These are phyloP conservation scores for Psilopsiagon aurifrons DNA, from an alignment of 2,113 vertebrate species.

Conservation along the genomic window DNA sequence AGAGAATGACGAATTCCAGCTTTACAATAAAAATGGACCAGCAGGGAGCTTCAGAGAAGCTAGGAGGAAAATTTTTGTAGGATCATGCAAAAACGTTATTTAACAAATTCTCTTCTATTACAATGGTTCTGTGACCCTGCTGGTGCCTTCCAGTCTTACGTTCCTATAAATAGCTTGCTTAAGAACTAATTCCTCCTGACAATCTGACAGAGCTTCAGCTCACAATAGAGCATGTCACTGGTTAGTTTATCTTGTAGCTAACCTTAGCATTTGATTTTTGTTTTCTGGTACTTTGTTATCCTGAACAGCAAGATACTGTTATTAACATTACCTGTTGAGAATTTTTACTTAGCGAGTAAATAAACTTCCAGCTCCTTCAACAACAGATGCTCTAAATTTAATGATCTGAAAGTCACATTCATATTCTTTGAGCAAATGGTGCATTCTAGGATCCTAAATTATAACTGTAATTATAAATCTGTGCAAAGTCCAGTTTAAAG, in stretches of 20 bases:
- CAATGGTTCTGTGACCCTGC: slow-evolving; percentile 32
- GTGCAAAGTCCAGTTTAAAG: background rate
- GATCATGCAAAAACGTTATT: background rate
- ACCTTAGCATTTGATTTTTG: slow-evolving; percentile 12
- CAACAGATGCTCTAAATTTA: background rate
- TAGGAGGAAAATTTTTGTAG: background rate
- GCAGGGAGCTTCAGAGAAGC: background rate
- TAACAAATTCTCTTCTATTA: slow-evolving; percentile 41
- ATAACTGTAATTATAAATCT: background rate
- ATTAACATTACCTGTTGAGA: background rate
- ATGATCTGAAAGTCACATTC: background rate
- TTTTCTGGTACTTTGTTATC: background rate
- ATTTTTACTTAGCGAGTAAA: background rate
- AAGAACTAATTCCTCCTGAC: slow-evolving; percentile 56
- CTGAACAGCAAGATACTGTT: background rate
- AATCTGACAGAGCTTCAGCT: slow-evolving; percentile 15
- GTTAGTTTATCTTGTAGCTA: slow-evolving; percentile 27
- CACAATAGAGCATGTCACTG: background rate
- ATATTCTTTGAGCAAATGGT: background rate
- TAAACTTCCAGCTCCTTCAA: background rate
- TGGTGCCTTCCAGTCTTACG: slow-evolving; percentile 47
- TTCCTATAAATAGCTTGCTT: slow-evolving; percentile 63
- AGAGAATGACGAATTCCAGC: slow-evolving; percentile 1
- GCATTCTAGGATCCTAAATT: background rate
- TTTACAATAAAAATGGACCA: background rate